phyloP scores from a whole-genome alignment of 2,797 vertebrate genomes.

The Rhabdomys pumilio region DNA sequence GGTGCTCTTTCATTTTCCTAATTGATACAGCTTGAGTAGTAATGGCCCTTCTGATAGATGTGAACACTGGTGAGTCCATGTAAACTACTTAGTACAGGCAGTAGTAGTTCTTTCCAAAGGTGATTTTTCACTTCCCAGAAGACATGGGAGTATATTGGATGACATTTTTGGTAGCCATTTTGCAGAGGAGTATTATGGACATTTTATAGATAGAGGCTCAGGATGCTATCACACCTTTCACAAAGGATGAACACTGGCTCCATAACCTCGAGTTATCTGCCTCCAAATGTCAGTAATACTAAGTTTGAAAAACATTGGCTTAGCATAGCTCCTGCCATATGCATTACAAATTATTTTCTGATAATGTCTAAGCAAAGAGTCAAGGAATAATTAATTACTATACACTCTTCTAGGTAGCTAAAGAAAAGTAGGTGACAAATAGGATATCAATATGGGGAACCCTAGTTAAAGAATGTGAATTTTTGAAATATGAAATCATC shows the following conservation, averaged over 20 bases:
- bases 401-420: not conserved
- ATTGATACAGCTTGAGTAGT: not conserved
- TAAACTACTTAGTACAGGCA: not conserved
- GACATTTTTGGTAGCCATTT: conserved; percentile 16
- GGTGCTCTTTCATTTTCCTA: not conserved
- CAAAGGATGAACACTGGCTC: not conserved
- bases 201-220: not conserved
- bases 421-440: conserved; percentile 17
- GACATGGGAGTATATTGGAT: conserved; percentile 7
- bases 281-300: not conserved
- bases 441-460: not conserved
- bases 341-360: not conserved
- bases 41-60: not conserved
- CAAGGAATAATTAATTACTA: conserved; percentile 28
- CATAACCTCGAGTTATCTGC: not conserved
- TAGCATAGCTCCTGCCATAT: not conserved
- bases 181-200: not conserved
- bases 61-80: not conserved
- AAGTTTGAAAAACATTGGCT: not conserved
- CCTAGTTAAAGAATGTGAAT: conserved; percentile 9
- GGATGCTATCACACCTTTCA: not conserved
- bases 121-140: conserved; percentile 16
- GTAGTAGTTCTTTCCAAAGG: not conserved
- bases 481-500: conserved; percentile 37
- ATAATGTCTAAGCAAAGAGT: conserved; percentile 44